phyloP scores from a whole-genome alignment of 2,888 invertebrate species.

The Belgica antarctica region DNA sequence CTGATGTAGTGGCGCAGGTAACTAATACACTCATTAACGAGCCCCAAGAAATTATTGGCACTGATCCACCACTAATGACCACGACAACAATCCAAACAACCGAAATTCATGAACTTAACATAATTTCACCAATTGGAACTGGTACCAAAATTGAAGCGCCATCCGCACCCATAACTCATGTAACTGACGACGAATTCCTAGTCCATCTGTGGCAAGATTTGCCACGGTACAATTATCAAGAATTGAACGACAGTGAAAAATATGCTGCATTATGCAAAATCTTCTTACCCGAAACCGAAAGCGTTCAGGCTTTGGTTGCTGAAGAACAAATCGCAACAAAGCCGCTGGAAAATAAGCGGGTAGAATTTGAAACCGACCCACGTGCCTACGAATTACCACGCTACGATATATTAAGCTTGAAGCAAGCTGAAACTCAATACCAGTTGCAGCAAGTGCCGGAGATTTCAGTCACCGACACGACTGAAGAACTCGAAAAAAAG shows the following conservation, averaged over 20 bases:
- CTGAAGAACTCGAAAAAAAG: neutral
- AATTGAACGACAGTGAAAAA: conserved; percentile 10
- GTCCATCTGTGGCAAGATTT: conserved; percentile 13
- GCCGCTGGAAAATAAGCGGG: neutral
- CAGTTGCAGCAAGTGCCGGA: neutral
- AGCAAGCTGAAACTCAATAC: conserved; percentile 13
- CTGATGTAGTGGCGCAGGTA: conserved; percentile 15
- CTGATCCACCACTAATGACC: conserved; percentile 11
- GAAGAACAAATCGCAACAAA: neutral
- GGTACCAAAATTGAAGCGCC: conserved; percentile 29
- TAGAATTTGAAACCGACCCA: neutral
- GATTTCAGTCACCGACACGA: neutral
- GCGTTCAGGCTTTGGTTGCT: neutral
- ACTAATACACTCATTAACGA: conserved; percentile 23
- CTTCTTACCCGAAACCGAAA: neutral
- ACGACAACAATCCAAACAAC: neutral
- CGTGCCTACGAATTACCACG: conserved; percentile 4
- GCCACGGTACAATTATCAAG: conserved; percentile 27
- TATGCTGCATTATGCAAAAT: conserved; percentile 16
- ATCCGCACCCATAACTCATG: neutral
- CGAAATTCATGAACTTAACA: conserved; percentile 14
- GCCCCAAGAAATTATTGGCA: conserved; percentile 2
- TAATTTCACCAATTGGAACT: conserved; percentile 25
- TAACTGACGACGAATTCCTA: neutral
- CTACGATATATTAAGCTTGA: conserved; percentile 14